phyloP scores from a whole-genome alignment of 2,888 invertebrate species.

The Coremacera marginata region DNA sequence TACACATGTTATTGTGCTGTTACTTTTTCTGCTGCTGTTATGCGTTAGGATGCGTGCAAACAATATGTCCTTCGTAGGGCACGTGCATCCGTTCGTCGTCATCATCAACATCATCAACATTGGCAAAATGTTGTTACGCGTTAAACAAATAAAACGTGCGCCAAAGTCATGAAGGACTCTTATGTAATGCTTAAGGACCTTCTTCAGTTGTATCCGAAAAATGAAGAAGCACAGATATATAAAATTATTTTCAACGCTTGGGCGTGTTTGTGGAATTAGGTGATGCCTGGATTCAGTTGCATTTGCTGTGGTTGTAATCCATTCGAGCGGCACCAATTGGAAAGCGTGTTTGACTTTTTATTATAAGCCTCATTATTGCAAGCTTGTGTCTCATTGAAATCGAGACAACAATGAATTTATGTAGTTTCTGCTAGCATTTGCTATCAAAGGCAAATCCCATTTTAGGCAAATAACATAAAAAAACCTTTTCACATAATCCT shows the following conservation, averaged over 20 bases:
- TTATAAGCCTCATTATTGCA: slow-evolving; percentile 22
- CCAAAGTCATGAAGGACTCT: slow-evolving; percentile 26
- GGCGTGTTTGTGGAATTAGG: slow-evolving; percentile 29
- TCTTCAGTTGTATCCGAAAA: slow-evolving; percentile 7
- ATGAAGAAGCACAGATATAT: slow-evolving; percentile 28
- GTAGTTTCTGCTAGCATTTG: too few species aligned
- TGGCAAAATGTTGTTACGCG: slow-evolving; percentile 46
- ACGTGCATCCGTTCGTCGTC: slow-evolving; percentile 53
- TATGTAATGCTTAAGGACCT: slow-evolving; percentile 11
- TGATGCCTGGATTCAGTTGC: slow-evolving; percentile 34
- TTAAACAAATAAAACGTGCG: slow-evolving; percentile 56
- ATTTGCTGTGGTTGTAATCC: slow-evolving; percentile 50
- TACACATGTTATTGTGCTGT: slow-evolving; percentile 47
- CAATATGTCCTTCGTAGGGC: slow-evolving; percentile 60
- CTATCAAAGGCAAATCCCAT: too few species aligned
- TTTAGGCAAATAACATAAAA: too few species aligned
- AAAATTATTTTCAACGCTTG: slow-evolving; percentile 42
- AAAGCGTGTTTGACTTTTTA: slow-evolving; percentile 51
- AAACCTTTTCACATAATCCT: too few species aligned
- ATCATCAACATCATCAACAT: slow-evolving; percentile 29
- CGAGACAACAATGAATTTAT: too few species aligned
- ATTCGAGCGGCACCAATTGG: slow-evolving; percentile 50
- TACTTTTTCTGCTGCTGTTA: slow-evolving; percentile 41
- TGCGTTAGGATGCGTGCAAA: slow-evolving; percentile 52
- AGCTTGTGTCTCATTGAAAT: not conserved